phyloP scores from a whole-genome alignment of 2,113 vertebrate species.

The Pachyramphus minor region DNA sequence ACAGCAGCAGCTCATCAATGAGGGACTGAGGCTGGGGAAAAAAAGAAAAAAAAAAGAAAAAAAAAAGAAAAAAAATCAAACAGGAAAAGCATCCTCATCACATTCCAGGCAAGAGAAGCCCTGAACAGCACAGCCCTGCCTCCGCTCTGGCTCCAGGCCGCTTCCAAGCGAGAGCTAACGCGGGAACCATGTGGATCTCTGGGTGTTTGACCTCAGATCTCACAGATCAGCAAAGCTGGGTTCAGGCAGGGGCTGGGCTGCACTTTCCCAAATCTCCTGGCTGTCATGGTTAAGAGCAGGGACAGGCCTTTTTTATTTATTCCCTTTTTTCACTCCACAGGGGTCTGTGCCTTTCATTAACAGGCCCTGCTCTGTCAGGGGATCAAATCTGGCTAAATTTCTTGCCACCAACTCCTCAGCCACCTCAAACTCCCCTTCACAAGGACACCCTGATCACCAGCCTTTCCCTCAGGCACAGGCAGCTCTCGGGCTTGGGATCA shows the following conservation, averaged over 20 bases:
- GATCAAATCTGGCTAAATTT: not conserved
- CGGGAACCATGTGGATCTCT: accelerated
- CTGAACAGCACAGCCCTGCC: not conserved
- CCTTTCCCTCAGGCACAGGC: not conserved
- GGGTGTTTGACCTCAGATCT: not conserved
- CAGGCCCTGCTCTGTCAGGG: not conserved
- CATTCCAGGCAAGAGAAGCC: not conserved
- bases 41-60: not conserved
- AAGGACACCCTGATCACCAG: not conserved
- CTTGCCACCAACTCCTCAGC: not conserved
- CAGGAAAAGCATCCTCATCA: not conserved
- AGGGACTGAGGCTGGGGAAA: slow-evolving; percentile 82
- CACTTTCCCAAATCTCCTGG: not conserved
- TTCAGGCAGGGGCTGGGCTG: not conserved
- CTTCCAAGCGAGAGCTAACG: accelerated
- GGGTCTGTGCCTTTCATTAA: not conserved
- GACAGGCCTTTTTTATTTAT: too few relatives aligned
- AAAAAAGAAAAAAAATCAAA: not conserved
- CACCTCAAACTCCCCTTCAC: not conserved
- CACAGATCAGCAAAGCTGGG: not conserved
- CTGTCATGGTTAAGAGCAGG: not conserved
- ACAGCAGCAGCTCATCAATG: slow-evolving; percentile 82
- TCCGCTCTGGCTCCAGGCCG: accelerated
- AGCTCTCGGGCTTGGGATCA: not conserved
- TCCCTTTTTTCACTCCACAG: not conserved